Conservation (phyloP, 2,113 vertebrate genomes). For the Platichthys flesus region DNA sequence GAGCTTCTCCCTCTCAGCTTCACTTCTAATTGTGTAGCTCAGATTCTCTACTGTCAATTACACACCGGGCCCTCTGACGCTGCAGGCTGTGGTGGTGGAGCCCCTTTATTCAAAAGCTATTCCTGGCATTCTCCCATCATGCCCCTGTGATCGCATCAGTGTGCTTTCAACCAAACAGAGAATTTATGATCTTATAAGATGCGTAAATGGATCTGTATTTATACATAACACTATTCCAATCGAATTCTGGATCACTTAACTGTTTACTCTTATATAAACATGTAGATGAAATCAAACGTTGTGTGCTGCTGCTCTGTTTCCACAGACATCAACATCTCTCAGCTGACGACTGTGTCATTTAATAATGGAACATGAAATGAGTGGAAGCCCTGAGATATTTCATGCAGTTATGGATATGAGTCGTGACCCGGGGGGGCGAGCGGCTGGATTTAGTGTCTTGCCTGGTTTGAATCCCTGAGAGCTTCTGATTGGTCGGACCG, state of each 20-base stretch:
- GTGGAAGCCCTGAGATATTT: background rate
- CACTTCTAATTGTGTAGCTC: slow-evolving; percentile 22
- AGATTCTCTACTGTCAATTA: slow-evolving; percentile 42
- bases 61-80: slow-evolving; percentile 8
- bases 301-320: background rate
- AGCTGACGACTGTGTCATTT: background rate
- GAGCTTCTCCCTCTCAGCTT: slow-evolving; percentile 16
- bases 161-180: too few relatives aligned
- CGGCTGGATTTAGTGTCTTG: slow-evolving; percentile 11
- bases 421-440: slow-evolving; percentile 4
- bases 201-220: too few relatives aligned
- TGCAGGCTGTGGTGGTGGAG: too few relatives aligned
- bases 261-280: too few relatives aligned
- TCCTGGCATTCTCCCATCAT: too few relatives aligned
- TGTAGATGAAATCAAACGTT: too few relatives aligned
- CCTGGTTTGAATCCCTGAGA: background rate
- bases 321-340: background rate
- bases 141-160: background rate
- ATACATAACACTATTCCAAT: too few relatives aligned
- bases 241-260: too few relatives aligned
- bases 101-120: too few relatives aligned
- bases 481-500: background rate
- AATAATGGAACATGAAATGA: slow-evolving; percentile 4
- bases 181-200: too few relatives aligned
- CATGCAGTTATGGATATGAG: background rate